phyloP scores from a whole-genome alignment of 2,888 invertebrate genomes.

The Ellobium chinense region DNA sequence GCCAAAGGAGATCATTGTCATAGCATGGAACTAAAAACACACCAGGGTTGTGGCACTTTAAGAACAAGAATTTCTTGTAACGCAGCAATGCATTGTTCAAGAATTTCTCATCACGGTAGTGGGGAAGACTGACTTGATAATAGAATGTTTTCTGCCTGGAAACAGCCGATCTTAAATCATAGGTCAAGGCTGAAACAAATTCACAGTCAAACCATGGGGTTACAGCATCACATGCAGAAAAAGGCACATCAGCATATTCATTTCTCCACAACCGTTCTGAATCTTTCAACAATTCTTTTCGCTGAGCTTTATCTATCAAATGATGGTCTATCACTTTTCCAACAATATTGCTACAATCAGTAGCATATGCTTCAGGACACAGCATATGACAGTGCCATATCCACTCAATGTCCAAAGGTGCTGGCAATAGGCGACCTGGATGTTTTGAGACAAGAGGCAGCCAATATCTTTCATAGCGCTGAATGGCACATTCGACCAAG shows the following conservation, averaged over 20 bases:
- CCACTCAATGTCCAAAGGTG: constrained; percentile 81
- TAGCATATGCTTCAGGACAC: constrained; percentile 72
- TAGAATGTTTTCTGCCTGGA: constrained; percentile 79
- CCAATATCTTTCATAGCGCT: constrained; percentile 80
- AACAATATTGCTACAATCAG: constrained; percentile 69
- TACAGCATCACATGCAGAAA: constrained; percentile 59
- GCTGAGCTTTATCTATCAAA: constrained; percentile 70
- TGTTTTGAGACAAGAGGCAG: constrained; percentile 78
- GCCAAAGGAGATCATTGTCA: constrained; percentile 81
- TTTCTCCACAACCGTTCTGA: constrained; percentile 68
- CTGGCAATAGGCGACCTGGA: constrained; percentile 73
- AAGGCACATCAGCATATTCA: constrained; percentile 72
- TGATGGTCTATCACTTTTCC: constrained; percentile 78
- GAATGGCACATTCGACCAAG: constrained; percentile 78
- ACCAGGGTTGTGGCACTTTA: constrained; percentile 79
- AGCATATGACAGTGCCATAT: constrained; percentile 80
- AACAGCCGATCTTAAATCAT: constrained; percentile 78
- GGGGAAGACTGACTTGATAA: constrained; percentile 80
- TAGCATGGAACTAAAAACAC: constrained; percentile 81
- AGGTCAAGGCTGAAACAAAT: constrained; percentile 57
- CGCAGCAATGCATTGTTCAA: constrained; percentile 77
- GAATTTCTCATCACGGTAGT: constrained; percentile 79
- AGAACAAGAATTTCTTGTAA: constrained; percentile 78
- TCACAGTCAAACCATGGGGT: constrained; percentile 47
- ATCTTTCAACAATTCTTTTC: constrained; percentile 67